Evolutionary conservation across 2,888 invertebrate species (phyloP), one percentile per base, ranked within the genome.

Genomic region (Pandemis heparana): DNA sequence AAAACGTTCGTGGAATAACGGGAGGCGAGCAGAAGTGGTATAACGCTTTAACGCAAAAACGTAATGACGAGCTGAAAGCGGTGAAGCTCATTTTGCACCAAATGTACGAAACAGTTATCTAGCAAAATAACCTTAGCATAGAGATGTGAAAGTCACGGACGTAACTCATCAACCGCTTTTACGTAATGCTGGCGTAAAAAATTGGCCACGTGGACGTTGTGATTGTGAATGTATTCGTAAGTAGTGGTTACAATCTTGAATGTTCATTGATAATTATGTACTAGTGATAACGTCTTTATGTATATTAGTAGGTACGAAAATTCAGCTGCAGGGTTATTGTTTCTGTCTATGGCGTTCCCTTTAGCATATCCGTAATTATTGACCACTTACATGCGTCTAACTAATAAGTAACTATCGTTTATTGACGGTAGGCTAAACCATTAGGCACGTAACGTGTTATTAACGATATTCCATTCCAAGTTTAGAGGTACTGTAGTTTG

Each of bases 121-220:
- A 63, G 53, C 39, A 12, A 32, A 62, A 43, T 56, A 66, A 72
- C 72, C 72, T 56, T 67, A 56, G 62, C 41, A 39, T 53, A 65
- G 70, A 70, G 59, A 69, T 48, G 73, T 73, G 69, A 73, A 73
- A 73, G 73, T 73, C 69, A 73, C 32, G 73, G 64, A 69, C 73
- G 68, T 63, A 73, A 73, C 68, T 43, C 67, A 71, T 71, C 66
- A 43, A 62, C 67, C 53, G 41, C 48, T n/a, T 64, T 73, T 69
- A 73, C 73, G 73, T 69, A 73, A 73, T 9, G 18, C 14, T 12
- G 8, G 16, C 62, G 46, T 46, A 68, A 72, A 60, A 73, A 69
- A 5, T 43, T 39, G 14, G 60, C 23, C 23, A 32, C 5, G 64
- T 38, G 16, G 16, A 18, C 53, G 65, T 61, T 56, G 60, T 64